Conservation (phyloP, 2,888 invertebrate genomes). For the Pachymerium ferrugineum region DNA sequence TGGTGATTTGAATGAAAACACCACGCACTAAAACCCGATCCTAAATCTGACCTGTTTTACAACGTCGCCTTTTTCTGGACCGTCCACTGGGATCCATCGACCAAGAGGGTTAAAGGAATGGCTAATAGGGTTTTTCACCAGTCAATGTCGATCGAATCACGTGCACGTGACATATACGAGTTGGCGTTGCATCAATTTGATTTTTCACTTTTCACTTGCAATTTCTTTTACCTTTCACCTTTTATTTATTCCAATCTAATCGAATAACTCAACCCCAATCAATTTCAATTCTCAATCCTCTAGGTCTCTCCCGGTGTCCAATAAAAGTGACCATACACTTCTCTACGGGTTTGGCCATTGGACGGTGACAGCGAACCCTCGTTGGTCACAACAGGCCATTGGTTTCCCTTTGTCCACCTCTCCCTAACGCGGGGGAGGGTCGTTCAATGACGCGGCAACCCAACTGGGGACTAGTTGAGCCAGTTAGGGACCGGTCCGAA, state of each 20-base stretch:
- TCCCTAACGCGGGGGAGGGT: conserved; percentile 15
- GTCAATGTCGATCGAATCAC: conserved; percentile 10
- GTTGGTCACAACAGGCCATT: conserved; percentile 17
- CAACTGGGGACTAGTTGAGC: conserved; percentile 10
- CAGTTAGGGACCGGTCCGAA: neutral
- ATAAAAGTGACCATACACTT: neutral
- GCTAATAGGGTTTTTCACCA: neutral
- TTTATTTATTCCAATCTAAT: neutral
- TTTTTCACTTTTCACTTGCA: conserved; percentile 7
- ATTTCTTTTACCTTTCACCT: conserved; percentile 2
- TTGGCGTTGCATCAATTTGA: conserved; percentile 18
- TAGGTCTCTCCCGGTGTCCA: neutral
- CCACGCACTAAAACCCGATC: neutral
- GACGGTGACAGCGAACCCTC: neutral
- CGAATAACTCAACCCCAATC: neutral
- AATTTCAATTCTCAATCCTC: neutral
- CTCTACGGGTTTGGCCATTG: neutral
- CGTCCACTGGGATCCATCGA: conserved; percentile 21
- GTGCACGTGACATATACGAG: neutral
- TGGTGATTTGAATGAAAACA: conserved; percentile 21
- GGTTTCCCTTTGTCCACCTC: neutral
- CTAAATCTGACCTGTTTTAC: conserved; percentile 21
- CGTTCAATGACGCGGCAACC: conserved; percentile 9
- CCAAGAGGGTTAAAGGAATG: neutral
- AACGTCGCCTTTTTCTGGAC: neutral